Base-by-base conservation (phyloP, 2,888 invertebrate genomes). In the Liodrosophila aerea region DNA sequence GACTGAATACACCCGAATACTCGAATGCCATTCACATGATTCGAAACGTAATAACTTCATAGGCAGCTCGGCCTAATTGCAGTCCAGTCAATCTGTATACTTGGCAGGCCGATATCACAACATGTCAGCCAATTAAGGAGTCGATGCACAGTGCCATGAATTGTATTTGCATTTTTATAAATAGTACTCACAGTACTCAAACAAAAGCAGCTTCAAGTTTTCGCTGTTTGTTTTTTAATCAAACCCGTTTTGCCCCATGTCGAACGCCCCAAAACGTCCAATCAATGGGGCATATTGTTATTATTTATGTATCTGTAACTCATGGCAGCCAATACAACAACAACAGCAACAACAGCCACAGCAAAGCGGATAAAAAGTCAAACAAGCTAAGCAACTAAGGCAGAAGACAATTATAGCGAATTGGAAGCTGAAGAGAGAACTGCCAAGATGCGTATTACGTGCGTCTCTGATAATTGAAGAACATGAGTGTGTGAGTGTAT, bases 291-390 rank as follows among this genome's bases (percentile, higher is more conserved):
- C 52, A 78, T 76, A 78, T 83, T 80, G 83, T 81, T 81, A 85
- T 82, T 75, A 70, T 75, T 76, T 78, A 61, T 83, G 73, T 80
- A 76, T 81, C 80, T 81, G 85, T 85, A 71, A 85, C 80, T 81
- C 80, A 82, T 80, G 85, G 83, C 83, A 80, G 85, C 78, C 64
- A 64, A 45, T 27, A 15, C 12, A 49, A 16, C 52, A 69, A 37
- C 49, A 54, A 43, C 53, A 49, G 54, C 61, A 64, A 41, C 54
- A 64, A 41, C 56, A 49, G 50, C 40, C 39, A 15, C 27, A 44
- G 13, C 27, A 22, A 22, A n/a, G 13, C 49, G 8, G 36, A 40
- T 51, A 60, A 66, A 68, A 68, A 47, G 44, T 9, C 37, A 43
- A 43, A 36, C 22, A 16, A 43, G 13, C 50, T 39, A 46, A 46